Evolutionary conservation across 2,113 vertebrate species (phyloP), one percentile per base, ranked within the genome.

Genomic region (Pachypanchax playfairii): DNA sequence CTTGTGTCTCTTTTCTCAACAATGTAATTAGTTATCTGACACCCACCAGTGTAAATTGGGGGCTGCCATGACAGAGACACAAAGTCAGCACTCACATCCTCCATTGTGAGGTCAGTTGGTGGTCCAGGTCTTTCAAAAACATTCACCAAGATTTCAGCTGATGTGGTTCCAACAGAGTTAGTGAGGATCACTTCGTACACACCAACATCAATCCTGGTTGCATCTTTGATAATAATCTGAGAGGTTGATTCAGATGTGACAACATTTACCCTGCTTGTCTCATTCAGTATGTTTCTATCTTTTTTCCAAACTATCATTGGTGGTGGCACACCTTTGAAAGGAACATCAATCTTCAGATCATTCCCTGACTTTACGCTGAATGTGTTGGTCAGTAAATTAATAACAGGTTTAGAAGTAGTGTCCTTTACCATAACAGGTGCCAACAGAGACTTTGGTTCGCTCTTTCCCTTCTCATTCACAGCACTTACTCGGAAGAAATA

Each of bases 1-100:
- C 93, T 92, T 28, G 94, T 96, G 65, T 98, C 96, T 90, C 94
- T 93, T 85, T 97, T 98, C 83, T 99, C 95, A 77, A 99, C 94
- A 20, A 94, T 87, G 71, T 99, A 99, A 83, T 98, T 99, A 80
- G 93, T 96, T 76, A 98, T 96, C 80, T 97, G 92, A 88, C 95
- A 98, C 17, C 97, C 97, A 48, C 97, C 97, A 73, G 94, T 94
- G 76, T 99, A 98, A 62, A 88, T 87, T 73, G 97, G 97, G 68
- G 94, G 91, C 82, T 93, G 93, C 97, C 97, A 99, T 75, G 94
- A 98, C 55, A 99, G 80, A 60, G 90, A 93, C 75, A 95, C 75
- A 77, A 88, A 96, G 73, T 98, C 96, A 75, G 94, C 93, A 75
- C 96, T 99, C 66, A 98, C 88, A 75, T 96, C 95, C 79, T 98